These are phyloP conservation scores for Hoplias malabaricus DNA, from an alignment of 2,113 vertebrate species.

Conservation along the genomic window DNA sequence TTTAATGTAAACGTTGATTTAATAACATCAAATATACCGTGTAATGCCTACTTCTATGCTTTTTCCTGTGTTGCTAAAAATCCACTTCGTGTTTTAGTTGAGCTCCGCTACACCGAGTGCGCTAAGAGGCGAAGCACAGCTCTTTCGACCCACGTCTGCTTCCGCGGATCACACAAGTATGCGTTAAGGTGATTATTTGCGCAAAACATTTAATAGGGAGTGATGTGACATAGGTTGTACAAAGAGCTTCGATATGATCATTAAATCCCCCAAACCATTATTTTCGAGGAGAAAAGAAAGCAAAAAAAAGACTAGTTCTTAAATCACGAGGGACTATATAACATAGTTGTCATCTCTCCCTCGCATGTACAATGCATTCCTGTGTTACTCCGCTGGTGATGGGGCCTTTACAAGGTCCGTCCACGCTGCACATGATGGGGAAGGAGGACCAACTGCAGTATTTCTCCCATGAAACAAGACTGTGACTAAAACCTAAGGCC, in stretches of 20 bases:
- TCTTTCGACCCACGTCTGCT: slow-evolving; percentile 47
- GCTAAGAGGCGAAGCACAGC: slow-evolving; percentile 55
- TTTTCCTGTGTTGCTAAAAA: background rate
- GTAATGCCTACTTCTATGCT: background rate
- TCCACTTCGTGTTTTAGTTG: slow-evolving; percentile 53
- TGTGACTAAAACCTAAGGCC: background rate
- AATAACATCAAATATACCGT: background rate
- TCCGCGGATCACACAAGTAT: slow-evolving; percentile 54
- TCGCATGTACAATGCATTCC: slow-evolving; percentile 60
- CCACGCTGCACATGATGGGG: slow-evolving; percentile 48
- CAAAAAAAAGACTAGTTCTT: slow-evolving; percentile 17
- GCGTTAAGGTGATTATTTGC: slow-evolving; percentile 50
- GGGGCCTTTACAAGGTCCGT: slow-evolving; percentile 56
- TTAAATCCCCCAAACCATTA: background rate
- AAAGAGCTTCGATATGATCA: background rate
- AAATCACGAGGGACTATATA: slow-evolving; percentile 50
- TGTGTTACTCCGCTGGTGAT: slow-evolving; percentile 57
- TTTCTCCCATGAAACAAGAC: background rate
- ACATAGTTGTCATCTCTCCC: slow-evolving; percentile 57
- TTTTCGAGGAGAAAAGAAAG: background rate
- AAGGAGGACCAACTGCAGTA: slow-evolving; percentile 43
- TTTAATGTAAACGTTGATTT: no score
- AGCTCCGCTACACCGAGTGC: slow-evolving; percentile 41
- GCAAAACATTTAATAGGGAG: background rate
- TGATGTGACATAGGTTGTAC: background rate